These are phyloP conservation scores for Gambelia wislizenii DNA, from an alignment of 2,797 vertebrate species.

Conservation along the genomic window DNA sequence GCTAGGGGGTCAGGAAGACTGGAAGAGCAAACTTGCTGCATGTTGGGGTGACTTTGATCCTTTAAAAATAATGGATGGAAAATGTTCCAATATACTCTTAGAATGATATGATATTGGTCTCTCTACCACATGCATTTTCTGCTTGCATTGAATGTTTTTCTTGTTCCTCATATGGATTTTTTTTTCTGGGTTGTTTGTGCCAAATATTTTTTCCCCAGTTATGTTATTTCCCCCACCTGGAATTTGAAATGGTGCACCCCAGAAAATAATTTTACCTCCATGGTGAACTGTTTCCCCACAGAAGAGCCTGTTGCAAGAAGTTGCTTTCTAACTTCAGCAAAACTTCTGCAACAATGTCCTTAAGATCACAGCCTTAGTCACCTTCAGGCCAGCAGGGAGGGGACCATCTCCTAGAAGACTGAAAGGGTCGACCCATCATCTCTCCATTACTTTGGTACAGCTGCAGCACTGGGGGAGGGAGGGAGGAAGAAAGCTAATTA, in stretches of 20 bases:
- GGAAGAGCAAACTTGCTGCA: too few relatives aligned
- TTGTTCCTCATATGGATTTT: not conserved
- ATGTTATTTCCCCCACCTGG: not conserved
- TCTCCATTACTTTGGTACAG: conserved; percentile 65
- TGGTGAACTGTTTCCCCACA: not conserved
- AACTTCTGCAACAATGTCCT: conserved; percentile 13
- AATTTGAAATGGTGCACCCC: too few relatives aligned
- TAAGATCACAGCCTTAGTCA: conserved; percentile 47
- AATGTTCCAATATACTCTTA: too few relatives aligned
- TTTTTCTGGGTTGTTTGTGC: not conserved
- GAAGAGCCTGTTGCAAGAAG: not conserved
- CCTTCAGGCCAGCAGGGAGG: conserved; percentile 53
- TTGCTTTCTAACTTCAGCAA: not conserved
- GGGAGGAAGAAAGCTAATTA: conserved; percentile 69
- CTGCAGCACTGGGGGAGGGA: conserved; percentile 68
- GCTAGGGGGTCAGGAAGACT: too few relatives aligned
- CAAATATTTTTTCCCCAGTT: not conserved
- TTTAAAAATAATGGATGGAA: too few relatives aligned
- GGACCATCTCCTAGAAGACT: conserved; percentile 26
- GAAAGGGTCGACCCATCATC: conserved; percentile 58
- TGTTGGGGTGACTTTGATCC: too few relatives aligned
- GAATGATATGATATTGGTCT: too few relatives aligned
- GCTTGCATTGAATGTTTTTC: not conserved
- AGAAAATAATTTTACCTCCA: not conserved
- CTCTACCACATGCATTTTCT: too few relatives aligned